Evolutionary conservation across 2,113 vertebrate species (phyloP).

Genomic region (Thamnaconus septentrionalis): DNA sequence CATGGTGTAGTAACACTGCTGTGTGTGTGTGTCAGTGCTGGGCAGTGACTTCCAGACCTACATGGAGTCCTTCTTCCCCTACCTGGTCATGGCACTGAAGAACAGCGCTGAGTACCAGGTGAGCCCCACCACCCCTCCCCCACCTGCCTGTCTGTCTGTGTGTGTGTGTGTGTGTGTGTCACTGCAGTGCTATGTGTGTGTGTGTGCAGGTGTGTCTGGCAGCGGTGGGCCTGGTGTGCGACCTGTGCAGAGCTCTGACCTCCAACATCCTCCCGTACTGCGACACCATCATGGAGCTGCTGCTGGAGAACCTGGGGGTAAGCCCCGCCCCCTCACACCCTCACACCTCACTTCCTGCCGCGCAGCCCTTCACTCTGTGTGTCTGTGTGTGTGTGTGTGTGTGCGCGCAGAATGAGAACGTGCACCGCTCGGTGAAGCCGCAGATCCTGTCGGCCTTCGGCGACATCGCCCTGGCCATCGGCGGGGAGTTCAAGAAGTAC

Average conservation of each 20-base stretch:
- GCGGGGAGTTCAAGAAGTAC: constrained; percentile 98
- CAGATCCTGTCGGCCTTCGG: constrained; percentile 97
- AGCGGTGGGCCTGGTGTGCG: constrained; percentile 93
- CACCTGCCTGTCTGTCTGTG: too few relatives aligned
- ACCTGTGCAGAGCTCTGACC: constrained; percentile 91
- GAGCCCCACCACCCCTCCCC: background rate
- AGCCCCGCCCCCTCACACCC: constrained; percentile 23
- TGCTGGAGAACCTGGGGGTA: constrained; percentile 96
- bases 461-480: constrained; percentile 95
- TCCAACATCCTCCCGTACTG: constrained; percentile 96
- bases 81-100: constrained; percentile 94
- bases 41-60: constrained; percentile 97
- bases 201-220: constrained; percentile 90
- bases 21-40: constrained; percentile 77
- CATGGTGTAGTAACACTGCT: background rate
- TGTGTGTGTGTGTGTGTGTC: too few relatives aligned
- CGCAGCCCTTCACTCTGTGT: background rate
- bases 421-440: constrained; percentile 96
- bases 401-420: constrained; percentile 88
- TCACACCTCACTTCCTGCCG: too few relatives aligned
- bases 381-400: background rate
- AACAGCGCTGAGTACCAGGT: constrained; percentile 99
- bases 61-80: constrained; percentile 99
- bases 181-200: background rate
- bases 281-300: constrained; percentile 97